Evolutionary conservation across 2,797 vertebrate species (phyloP).

Genomic region (Numenius phaeopus): DNA sequence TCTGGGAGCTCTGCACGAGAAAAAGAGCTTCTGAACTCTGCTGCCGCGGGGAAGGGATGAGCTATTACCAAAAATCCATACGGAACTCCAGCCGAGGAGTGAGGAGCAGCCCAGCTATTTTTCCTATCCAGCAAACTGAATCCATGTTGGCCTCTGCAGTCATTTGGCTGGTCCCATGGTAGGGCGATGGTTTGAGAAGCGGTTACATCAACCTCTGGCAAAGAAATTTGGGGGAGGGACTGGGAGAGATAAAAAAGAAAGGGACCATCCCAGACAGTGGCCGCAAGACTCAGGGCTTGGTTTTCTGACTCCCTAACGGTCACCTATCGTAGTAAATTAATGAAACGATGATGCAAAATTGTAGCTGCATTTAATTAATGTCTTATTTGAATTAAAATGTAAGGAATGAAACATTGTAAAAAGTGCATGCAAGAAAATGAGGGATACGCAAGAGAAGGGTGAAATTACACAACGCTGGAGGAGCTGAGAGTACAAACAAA

Average conservation of each 20-base stretch:
- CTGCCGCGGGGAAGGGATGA: neutral
- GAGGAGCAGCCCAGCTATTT: neutral
- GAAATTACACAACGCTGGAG: neutral
- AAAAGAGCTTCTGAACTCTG: neutral
- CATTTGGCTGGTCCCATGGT: neutral
- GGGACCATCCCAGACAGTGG: neutral
- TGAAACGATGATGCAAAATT: constrained; percentile 23
- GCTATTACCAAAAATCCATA: neutral
- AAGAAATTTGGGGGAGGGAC: neutral
- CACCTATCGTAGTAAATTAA: constrained; percentile 24
- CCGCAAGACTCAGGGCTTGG: neutral
- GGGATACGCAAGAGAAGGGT: neutral
- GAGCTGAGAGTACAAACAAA: neutral
- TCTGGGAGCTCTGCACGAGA: neutral
- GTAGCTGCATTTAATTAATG: constrained; percentile 45
- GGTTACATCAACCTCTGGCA: neutral
- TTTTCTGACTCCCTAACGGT: neutral
- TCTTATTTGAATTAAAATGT: constrained; percentile 44
- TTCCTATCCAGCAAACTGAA: neutral
- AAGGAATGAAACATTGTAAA: constrained; percentile 29
- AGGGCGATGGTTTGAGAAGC: constrained; percentile 18
- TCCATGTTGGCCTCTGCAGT: neutral
- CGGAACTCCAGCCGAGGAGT: neutral
- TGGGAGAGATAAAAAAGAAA: neutral
- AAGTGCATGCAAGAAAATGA: neutral